Evolutionary conservation across 2,113 vertebrate species (phyloP).

Genomic region (Eurystomus gularis): DNA sequence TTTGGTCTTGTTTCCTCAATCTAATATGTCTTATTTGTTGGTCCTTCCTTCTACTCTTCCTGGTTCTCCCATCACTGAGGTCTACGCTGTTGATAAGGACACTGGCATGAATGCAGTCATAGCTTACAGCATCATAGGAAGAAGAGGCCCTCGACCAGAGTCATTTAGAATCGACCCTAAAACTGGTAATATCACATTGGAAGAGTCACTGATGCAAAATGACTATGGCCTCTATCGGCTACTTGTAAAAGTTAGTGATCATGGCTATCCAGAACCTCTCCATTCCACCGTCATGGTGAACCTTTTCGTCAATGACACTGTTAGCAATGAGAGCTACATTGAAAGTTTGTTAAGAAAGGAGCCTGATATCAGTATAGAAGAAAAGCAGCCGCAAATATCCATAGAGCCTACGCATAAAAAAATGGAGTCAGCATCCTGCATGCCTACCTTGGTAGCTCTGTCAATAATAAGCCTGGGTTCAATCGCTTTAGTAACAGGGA

Average conservation of each 20-base stretch:
- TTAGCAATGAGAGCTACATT: conserved; percentile 96
- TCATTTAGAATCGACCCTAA: conserved; percentile 93
- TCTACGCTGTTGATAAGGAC: conserved; percentile 96
- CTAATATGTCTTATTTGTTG: conserved; percentile 95
- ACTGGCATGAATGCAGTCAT: conserved; percentile 99
- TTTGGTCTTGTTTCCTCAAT: conserved; percentile 94
- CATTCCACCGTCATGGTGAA: conserved; percentile 94
- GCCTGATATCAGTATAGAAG: conserved; percentile 88
- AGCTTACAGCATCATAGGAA: conserved; percentile 94
- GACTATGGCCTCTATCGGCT: conserved; percentile 93
- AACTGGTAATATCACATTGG: conserved; percentile 97
- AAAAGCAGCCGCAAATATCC: conserved; percentile 85
- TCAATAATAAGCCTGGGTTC: conserved; percentile 87
- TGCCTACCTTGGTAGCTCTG: conserved; percentile 85
- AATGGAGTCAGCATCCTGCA: conserved; percentile 81
- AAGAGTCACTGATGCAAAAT: conserved; percentile 85
- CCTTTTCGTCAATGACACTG: conserved; percentile 96
- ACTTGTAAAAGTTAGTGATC: conserved; percentile 95
- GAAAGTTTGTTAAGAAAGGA: conserved; percentile 90
- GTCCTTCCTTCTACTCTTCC: conserved; percentile 93
- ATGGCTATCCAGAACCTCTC: conserved; percentile 94
- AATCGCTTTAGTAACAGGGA: conserved; percentile 82
- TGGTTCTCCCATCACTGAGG: conserved; percentile 95
- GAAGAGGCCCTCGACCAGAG: conserved; percentile 89
- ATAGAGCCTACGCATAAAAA: conserved; percentile 82